These are phyloP conservation scores for Hippocampus kuda DNA, from an alignment of 2,797 vertebrate species.

Conservation along the genomic window DNA sequence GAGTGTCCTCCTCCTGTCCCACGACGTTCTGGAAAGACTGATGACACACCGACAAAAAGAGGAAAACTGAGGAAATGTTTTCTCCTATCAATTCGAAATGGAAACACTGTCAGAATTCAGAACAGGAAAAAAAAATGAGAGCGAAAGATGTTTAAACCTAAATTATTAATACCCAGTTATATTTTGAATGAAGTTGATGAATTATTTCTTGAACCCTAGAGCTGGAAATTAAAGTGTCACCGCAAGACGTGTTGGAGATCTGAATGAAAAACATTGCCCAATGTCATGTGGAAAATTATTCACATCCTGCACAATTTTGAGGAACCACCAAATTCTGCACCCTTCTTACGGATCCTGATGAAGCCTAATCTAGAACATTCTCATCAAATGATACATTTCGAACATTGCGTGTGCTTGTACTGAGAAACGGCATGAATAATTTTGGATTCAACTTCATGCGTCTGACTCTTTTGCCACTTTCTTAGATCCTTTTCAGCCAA, in stretches of 20 bases:
- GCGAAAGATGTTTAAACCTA: not conserved
- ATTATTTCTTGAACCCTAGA: not conserved
- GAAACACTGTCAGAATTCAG: not conserved
- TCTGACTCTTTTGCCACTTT: not conserved
- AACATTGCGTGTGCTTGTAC: not conserved
- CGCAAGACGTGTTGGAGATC: not conserved
- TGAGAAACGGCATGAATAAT: not conserved
- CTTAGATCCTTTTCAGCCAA: too few species aligned
- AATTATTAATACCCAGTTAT: not conserved
- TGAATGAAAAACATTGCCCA: not conserved
- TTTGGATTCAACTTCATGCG: not conserved
- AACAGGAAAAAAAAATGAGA: not conserved
- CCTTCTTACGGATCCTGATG: not conserved
- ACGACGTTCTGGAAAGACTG: slow-evolving; percentile 85
- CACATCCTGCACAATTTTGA: not conserved
- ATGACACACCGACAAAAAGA: slow-evolving; percentile 12
- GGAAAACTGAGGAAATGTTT: not conserved
- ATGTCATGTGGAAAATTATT: not conserved
- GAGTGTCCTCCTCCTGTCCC: slow-evolving; percentile 78
- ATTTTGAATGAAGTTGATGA: not conserved
- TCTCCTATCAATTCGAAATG: not conserved
- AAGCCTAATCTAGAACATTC: not conserved
- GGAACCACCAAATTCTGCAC: not conserved
- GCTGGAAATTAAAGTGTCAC: not conserved
- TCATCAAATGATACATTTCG: not conserved